Evolutionary conservation across 2,113 vertebrate genomes (phyloP), one percentile per base, ranked within the genome.

Genomic region (Gasterosteus aculeatus): DNA sequence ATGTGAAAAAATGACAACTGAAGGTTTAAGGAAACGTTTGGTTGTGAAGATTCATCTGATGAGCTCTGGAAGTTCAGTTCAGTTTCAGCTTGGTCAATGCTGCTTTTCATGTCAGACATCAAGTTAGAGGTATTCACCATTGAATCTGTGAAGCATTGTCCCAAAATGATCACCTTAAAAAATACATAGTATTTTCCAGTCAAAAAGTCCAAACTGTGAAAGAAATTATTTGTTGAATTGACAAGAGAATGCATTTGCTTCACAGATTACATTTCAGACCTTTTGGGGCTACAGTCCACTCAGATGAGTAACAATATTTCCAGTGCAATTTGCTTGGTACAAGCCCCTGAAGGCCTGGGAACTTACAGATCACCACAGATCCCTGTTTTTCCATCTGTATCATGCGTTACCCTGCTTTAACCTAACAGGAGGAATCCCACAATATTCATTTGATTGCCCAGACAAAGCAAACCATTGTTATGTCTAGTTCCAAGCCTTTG

Each of bases 351-450:
- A 94, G 86, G 91, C 85, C 85, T 90, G 91, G 83, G 73, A 91
- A 90, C 88, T 80, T 87, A 80, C 87, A 79, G 66, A 87, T 90
- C 88, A 85, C 80, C 80, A 83, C 77, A 83, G 88, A 87, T 71
- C 84, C 84, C 79, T 85, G 77, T 88, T 87, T 90, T 77, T 84
- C 81, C 91, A 93, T 93, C 66, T 88, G 63, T 90, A 68, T 91
- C 93, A 94, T 91, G 87, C 84, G 82, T 93, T 92, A 88, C 80
- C 91, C 88, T 91, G 90, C 88, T 94, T 94, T 92, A 89, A 92
- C 88, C 89, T 92, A 91, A 91, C 91, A 93, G 93, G 92, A 93
- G 91, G 90, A 93, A 92, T 84, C 87, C 78, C 73, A 91, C 85
- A 86, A 80, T 90, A 82, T 88, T 78, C 88, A 93, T 91, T 83